Evolutionary conservation across 2,113 vertebrate species (phyloP), one percentile per base, ranked within the genome.

Genomic region (Brachionichthys hirsutus): DNA sequence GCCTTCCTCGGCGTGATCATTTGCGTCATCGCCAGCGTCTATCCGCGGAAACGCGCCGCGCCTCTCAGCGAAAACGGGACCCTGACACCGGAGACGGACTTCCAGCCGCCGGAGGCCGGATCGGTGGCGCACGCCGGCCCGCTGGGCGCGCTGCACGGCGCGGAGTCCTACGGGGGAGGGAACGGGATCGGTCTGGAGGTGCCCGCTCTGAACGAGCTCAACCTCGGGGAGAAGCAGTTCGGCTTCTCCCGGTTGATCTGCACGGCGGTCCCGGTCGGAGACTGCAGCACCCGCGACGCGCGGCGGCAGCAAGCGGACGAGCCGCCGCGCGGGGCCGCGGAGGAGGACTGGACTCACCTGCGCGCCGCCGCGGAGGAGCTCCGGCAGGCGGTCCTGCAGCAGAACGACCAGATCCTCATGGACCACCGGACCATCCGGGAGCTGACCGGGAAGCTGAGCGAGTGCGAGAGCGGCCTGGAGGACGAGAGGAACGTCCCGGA

Each of bases 1-100:
- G 96, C 94, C 78, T 95, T 98, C 84, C 93, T 98, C 60, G 95
- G 95, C 63, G 95, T 93, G 66, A 93, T 95, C 84, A 94, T 97
- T 86, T 97, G 95, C 93, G 97, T 98, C 89, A 90, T 98, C 76
- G 95, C 94, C 85, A 95, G 94, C 80, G 94, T 97, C 78, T 94
- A 95, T 75, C 94, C 94, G 41, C 93, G 94, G 48, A 92, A 91
- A 63, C 84, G 86, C 60, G 84, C 73, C 61, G 74, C 87, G 69
- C 85, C 92, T 66, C 66, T 80, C 19, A 19, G 88, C 36, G 91
- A 91, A 62, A 93, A 94, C 85, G 82, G 89, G 70, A 92, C 93
- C 10, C 81, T 89, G 49, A 80, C 85, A 2, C 65, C 89, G 52
- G 92, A 93, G 64, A 57, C 84, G 38, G 67, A 84, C 36, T 73